These are phyloP conservation scores for Philopotamus ludificatus DNA, from an alignment of 1,140 invertebrate genomes.

Conservation along the genomic window DNA sequence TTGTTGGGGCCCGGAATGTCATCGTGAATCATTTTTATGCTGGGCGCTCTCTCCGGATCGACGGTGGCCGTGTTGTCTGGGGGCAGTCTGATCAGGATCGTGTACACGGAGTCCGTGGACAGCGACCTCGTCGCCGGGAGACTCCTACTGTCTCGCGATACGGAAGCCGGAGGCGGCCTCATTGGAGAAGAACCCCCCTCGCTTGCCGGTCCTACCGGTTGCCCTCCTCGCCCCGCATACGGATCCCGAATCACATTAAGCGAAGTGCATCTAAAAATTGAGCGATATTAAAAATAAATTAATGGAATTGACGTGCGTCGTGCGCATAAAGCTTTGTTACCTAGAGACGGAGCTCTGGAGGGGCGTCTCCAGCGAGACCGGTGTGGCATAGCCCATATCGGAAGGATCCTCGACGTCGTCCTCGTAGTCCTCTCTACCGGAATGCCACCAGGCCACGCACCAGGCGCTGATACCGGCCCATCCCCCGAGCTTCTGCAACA, in stretches of 20 bases:
- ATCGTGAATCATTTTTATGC: slow-evolving; percentile 85
- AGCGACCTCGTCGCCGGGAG: slow-evolving; percentile 62
- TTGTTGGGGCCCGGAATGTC: slow-evolving; percentile 54
- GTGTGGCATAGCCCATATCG: slow-evolving; percentile 74
- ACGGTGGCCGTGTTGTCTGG: slow-evolving; percentile 53
- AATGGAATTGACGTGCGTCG: neutral
- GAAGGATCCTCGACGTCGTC: slow-evolving; percentile 70
- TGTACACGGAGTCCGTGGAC: slow-evolving; percentile 80
- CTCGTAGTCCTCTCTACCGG: slow-evolving; percentile 75
- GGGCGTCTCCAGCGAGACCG: slow-evolving; percentile 82
- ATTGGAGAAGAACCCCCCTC: slow-evolving; percentile 51
- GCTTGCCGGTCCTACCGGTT: slow-evolving; percentile 23
- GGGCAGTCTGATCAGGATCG: slow-evolving; percentile 86
- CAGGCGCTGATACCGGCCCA: slow-evolving; percentile 69
- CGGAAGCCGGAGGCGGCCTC: slow-evolving; percentile 43
- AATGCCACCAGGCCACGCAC: slow-evolving; percentile 86
- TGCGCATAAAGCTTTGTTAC: slow-evolving; percentile 44
- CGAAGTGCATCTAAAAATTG: slow-evolving; percentile 65
- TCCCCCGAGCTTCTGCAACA: slow-evolving; percentile 51
- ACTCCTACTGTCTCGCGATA: slow-evolving; percentile 56
- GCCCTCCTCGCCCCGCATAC: slow-evolving; percentile 53
- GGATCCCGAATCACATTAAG: slow-evolving; percentile 78
- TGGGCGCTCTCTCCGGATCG: slow-evolving; percentile 60
- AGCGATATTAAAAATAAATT: neutral
- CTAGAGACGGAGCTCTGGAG: slow-evolving; percentile 78